These are phyloP conservation scores for Opisthocomus hoazin DNA, from an alignment of 2,113 vertebrate genomes.

Conservation along the genomic window DNA sequence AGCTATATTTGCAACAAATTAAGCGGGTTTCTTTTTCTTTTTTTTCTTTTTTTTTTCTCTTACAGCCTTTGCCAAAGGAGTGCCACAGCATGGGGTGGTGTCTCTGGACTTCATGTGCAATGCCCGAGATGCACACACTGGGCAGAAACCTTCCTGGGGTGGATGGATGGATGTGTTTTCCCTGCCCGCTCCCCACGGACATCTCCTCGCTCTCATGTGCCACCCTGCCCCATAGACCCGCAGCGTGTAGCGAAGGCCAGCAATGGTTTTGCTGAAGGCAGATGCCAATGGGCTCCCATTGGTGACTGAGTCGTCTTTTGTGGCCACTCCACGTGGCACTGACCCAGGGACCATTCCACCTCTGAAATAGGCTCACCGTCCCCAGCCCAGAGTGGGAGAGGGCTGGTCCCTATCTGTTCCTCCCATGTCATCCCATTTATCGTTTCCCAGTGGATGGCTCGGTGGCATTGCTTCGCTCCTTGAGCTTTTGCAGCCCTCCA, in stretches of 20 bases:
- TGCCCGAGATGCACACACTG: rapidly evolving
- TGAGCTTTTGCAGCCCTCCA: background rate
- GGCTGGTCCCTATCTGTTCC: background rate
- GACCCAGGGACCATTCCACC: slow-evolving; percentile 18
- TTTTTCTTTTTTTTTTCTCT: background rate
- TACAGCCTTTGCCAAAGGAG: background rate
- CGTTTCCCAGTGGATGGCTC: background rate
- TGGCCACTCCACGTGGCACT: background rate
- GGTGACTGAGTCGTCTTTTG: background rate
- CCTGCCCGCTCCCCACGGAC: background rate
- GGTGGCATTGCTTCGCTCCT: background rate
- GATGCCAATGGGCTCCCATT: background rate
- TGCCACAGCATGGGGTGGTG: background rate
- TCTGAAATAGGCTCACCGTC: slow-evolving; percentile 25
- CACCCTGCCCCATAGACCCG: background rate
- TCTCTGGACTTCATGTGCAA: background rate
- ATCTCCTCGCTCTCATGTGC: background rate
- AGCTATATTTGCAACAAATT: background rate
- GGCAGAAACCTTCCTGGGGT: background rate
- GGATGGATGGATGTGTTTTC: background rate
- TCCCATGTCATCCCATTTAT: background rate
- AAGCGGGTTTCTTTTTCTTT: rapidly evolving
- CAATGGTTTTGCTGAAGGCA: background rate
- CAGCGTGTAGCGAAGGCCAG: background rate
- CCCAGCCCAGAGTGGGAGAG: background rate